These are phyloP conservation scores for Drosophila kokeensis DNA, from an alignment of 2,888 invertebrate species.

Conservation along the genomic window DNA sequence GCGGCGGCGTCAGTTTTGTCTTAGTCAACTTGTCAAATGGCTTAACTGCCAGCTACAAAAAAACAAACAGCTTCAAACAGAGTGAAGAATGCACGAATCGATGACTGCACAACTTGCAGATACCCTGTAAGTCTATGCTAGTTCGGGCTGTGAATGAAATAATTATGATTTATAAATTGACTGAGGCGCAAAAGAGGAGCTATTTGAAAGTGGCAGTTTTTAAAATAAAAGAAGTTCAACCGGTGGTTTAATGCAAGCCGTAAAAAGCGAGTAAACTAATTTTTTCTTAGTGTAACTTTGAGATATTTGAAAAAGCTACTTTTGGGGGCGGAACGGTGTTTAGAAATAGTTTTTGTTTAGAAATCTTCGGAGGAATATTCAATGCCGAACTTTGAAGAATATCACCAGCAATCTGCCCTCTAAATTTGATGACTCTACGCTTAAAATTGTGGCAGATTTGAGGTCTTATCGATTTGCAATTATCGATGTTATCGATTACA, in stretches of 20 bases:
- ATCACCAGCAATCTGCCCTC: not conserved
- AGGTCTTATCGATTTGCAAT: not conserved
- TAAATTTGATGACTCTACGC: not conserved
- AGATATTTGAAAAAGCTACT: too few species aligned
- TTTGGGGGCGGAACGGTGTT: too few species aligned
- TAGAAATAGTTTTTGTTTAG: too few species aligned
- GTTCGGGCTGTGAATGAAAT: too few species aligned
- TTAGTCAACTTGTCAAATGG: constrained; percentile 64
- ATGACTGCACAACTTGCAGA: not conserved
- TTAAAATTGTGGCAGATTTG: not conserved
- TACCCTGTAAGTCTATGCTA: constrained; percentile 14
- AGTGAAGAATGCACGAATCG: constrained; percentile 30
- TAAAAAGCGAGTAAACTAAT: too few species aligned
- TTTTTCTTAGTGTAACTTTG: too few species aligned
- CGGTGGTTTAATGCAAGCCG: too few species aligned
- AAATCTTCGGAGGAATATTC: too few species aligned
- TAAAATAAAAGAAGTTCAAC: too few species aligned
- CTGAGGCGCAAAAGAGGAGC: too few species aligned
- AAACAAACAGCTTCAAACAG: constrained; percentile 8
- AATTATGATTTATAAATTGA: accelerated
- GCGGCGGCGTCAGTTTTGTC: constrained; percentile 65
- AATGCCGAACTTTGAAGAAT: not conserved
- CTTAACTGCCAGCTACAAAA: constrained; percentile 51
- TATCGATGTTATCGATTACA: not conserved
- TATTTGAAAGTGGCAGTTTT: too few species aligned